Evolutionary conservation across 2,797 vertebrate species (phyloP), one percentile per base, ranked within the genome.

Genomic region (Enoplosus armatus): DNA sequence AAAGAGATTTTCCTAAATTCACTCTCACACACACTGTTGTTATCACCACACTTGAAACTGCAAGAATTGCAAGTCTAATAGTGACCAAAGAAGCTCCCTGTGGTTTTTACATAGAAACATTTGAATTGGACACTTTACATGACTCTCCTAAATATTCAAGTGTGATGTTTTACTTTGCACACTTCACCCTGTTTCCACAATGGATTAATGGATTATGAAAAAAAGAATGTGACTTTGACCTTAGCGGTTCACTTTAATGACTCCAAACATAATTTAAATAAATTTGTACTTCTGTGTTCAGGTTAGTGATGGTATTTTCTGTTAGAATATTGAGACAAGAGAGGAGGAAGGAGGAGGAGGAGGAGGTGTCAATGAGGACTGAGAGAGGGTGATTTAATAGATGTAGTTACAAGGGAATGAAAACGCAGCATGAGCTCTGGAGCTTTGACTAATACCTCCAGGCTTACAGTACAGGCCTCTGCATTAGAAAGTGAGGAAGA

Each of bases 401-500:
- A 55, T 48, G 35, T 70, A 66, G 65, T 80, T 61, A 63, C 37
- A 70, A 35, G 51, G 68, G 29, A 78, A 72, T 73, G 35, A 64
- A 66, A 56, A 63, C 50, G 51, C 72, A 75, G 63, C 16, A 0
- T 48, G 75, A 76, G 59, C 33, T 55, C 51, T 35, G 24, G 39
- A 66, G 61, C 59, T 55, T 76, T 18, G 2, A 55, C 56, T 55
- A 45, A 77, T 31, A 74, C 41, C 59, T 50, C 35, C 33, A 27
- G 75, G 59, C 47, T 41, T 64, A 26, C 45, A 77, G 37, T 27
- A 45, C 4, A 72, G 71, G 68, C 22, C 12, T 6, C 54, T 62
- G 9, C 29, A 73, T 29, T n/a, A 62, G 29, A 39, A 43, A 65
- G 41, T 39, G 41, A 35, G 29, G 35, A 48, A 37, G 47, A 51